Percentiles rank a stretch among this genome's conserved stretches.
Conservation (phyloP, 2,113 vertebrate species). For the Xenopus tropicalis region UCB_Xtro_10.0 CM004445.2:102902501-102903000, state of each 20-base stretch:
- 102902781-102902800: slow-evolving; percentile 36
- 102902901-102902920: no score
- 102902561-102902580: slow-evolving; percentile 13
- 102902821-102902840: no score
- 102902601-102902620: neutral
- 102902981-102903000: no score
- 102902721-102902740: neutral
- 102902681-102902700: neutral
- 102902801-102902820: no score
- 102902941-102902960: no score
- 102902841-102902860: no score
- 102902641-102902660: neutral
- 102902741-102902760: slow-evolving; percentile 39
- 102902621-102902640: slow-evolving; percentile 4
- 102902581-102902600: slow-evolving; percentile 6
- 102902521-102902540: no score
- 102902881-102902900: no score
- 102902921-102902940: no score
- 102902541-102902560: neutral
- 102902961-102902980: no score
- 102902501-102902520: no score
- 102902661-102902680: slow-evolving; percentile 2
- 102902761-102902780: slow-evolving; percentile 17
- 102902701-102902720: neutral
- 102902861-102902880: no score